These are phyloP conservation scores for Cyphomyrmex costatus DNA, from an alignment of 1,140 invertebrate genomes.

Conservation along the genomic window DNA sequence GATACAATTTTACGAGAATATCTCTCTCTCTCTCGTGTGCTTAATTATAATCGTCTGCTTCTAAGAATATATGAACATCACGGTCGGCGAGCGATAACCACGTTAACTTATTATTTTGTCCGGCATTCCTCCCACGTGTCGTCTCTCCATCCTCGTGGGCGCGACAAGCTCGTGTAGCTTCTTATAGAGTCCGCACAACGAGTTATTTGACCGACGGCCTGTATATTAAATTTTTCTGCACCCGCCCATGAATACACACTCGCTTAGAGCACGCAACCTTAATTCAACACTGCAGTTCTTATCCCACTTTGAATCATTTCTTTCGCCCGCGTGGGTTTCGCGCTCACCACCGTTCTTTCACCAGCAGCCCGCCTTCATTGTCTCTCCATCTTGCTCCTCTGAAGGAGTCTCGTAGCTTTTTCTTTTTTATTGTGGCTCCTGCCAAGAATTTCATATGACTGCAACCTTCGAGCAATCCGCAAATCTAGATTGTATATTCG, in stretches of 20 bases:
- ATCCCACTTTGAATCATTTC: slow-evolving; percentile 12
- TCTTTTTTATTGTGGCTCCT: too few relatives aligned
- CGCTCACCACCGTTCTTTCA: background rate
- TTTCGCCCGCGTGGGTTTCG: slow-evolving; percentile 3
- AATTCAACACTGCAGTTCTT: slow-evolving; percentile 34
- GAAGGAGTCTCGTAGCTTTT: too few relatives aligned
- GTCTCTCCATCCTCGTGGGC: background rate
- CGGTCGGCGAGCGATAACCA: background rate
- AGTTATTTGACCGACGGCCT: slow-evolving; percentile 7
- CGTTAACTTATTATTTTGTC: slow-evolving; percentile 41
- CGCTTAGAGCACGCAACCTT: slow-evolving; percentile 44
- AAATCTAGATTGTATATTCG: slow-evolving; percentile 28
- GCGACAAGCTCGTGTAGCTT: slow-evolving; percentile 13
- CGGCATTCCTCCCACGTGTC: slow-evolving; percentile 7
- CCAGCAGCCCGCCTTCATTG: background rate
- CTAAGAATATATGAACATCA: slow-evolving; percentile 12
- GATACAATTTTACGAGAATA: background rate
- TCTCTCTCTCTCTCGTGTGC: too few relatives aligned
- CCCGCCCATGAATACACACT: slow-evolving; percentile 49
- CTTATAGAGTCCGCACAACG: slow-evolving; percentile 10
- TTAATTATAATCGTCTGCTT: slow-evolving; percentile 44
- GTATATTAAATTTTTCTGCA: slow-evolving; percentile 67
- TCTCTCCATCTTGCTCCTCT: background rate
- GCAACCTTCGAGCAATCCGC: background rate
- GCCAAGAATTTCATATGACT: slow-evolving; percentile 23